These are phyloP conservation scores for Eumerus sabulonum DNA, from an alignment of 2,888 invertebrate species.

Conservation along the genomic window DNA sequence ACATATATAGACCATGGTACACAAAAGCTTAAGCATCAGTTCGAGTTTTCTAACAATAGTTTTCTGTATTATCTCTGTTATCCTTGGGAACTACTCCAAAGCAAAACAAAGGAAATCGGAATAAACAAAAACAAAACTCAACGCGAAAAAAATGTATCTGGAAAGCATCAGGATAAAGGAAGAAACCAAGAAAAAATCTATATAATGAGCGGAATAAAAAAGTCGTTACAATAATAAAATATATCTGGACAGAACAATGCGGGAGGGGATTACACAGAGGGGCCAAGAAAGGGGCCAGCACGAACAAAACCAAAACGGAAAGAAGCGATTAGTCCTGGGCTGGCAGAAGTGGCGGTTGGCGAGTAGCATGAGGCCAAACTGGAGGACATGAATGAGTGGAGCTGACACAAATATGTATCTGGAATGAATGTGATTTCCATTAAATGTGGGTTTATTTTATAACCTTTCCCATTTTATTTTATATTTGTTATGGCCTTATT, in stretches of 20 bases:
- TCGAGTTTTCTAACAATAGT: not conserved
- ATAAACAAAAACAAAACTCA: constrained; percentile 5
- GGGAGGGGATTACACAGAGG: not conserved
- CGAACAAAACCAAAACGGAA: constrained; percentile 9
- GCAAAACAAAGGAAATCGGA: constrained; percentile 42
- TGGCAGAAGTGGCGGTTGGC: not conserved
- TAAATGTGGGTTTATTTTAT: constrained; percentile 15
- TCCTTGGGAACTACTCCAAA: constrained; percentile 47
- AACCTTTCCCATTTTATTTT: too few relatives aligned
- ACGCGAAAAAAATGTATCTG: not conserved
- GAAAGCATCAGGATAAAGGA: constrained; percentile 17
- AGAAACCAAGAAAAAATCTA: not conserved
- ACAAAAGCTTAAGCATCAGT: not conserved
- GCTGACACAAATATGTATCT: constrained; percentile 43
- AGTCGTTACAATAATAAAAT: constrained; percentile 37
- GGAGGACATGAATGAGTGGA: constrained; percentile 32
- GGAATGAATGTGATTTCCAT: constrained; percentile 47
- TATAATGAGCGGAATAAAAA: constrained; percentile 19
- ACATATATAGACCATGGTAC: not conserved
- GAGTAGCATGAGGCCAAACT: constrained; percentile 5
- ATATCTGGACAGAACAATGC: not conserved
- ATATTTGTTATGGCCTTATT: too few relatives aligned
- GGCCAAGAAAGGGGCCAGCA: not conserved
- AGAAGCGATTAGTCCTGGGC: constrained; percentile 32
- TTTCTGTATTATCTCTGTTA: constrained; percentile 18